phyloP scores from a whole-genome alignment of 2,113 vertebrate genomes.

The Oreotragus oreotragus region DNA sequence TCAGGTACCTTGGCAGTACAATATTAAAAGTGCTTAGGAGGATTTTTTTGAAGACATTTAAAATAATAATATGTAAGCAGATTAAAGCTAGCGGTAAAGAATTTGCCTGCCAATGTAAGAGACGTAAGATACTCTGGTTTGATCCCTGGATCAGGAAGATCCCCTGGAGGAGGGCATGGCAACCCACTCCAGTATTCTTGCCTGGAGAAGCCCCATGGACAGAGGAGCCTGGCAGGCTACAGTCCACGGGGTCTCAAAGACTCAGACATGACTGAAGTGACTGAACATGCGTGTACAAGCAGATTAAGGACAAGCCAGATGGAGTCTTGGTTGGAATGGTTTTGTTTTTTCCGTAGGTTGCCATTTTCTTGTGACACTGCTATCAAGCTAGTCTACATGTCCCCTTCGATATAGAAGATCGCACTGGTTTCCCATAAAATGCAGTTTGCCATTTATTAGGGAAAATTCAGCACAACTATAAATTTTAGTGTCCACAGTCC shows the following conservation, averaged over 20 bases:
- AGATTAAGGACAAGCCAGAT: neutral
- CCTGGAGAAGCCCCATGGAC: neutral
- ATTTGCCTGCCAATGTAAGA: neutral
- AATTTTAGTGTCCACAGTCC: neutral
- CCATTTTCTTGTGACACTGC: no score
- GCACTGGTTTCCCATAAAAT: neutral
- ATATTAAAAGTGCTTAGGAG: neutral
- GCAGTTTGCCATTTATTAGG: neutral
- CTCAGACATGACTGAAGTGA: neutral
- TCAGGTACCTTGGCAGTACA: neutral
- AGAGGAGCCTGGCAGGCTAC: neutral
- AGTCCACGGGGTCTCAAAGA: neutral
- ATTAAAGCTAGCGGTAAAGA: neutral
- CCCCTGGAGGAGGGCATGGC: neutral
- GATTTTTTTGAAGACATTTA: neutral
- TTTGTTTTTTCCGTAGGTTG: fast-evolving
- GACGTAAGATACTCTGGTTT: neutral
- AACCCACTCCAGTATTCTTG: neutral
- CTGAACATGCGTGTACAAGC: neutral
- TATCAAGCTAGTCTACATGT: no score
- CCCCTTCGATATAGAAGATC: neutral
- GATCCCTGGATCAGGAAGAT: neutral
- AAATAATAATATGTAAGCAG: no score
- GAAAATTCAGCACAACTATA: neutral
- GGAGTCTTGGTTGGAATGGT: fast-evolving